Evolutionary conservation across 2,888 invertebrate genomes (phyloP).

Genomic region (Tineola bisselliella): DNA sequence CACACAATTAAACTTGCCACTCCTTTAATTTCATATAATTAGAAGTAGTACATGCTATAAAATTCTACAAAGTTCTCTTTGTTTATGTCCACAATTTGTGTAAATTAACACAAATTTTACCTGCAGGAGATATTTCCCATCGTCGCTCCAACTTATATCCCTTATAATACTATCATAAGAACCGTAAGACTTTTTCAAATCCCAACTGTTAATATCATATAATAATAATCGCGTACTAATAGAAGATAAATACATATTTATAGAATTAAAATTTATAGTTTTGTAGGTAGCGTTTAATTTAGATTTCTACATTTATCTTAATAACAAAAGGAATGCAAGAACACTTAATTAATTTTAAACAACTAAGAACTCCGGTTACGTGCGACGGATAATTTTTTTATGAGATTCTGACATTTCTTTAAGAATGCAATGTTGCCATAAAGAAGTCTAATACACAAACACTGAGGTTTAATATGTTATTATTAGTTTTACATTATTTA

Average conservation of each 20-base stretch:
- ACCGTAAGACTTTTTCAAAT: conserved; percentile 60
- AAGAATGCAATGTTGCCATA: too few species aligned
- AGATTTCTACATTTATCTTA: too few species aligned
- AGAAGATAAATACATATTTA: conserved; percentile 66
- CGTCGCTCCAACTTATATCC: conserved; percentile 61
- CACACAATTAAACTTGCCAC: conserved; percentile 6
- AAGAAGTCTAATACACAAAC: too few species aligned
- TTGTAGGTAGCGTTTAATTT: neutral
- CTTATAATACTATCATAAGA: conserved; percentile 50
- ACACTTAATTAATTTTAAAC: too few species aligned
- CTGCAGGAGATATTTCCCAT: conserved; percentile 61
- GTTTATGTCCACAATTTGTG: neutral
- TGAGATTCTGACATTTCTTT: too few species aligned
- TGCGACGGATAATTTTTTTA: too few species aligned
- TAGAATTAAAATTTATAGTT: neutral
- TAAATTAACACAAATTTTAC: conserved; percentile 24
- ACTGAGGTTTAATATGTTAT: too few species aligned
- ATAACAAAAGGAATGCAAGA: too few species aligned
- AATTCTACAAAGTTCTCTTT: neutral
- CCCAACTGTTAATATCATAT: conserved; percentile 64
- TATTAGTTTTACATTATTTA: too few species aligned
- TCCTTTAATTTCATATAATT: neutral
- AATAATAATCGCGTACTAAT: conserved; percentile 65
- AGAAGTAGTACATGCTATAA: neutral
- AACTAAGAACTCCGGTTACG: too few species aligned